Evolutionary conservation across 2,888 invertebrate genomes (phyloP).

Genomic region (Ophion slaviceki): DNA sequence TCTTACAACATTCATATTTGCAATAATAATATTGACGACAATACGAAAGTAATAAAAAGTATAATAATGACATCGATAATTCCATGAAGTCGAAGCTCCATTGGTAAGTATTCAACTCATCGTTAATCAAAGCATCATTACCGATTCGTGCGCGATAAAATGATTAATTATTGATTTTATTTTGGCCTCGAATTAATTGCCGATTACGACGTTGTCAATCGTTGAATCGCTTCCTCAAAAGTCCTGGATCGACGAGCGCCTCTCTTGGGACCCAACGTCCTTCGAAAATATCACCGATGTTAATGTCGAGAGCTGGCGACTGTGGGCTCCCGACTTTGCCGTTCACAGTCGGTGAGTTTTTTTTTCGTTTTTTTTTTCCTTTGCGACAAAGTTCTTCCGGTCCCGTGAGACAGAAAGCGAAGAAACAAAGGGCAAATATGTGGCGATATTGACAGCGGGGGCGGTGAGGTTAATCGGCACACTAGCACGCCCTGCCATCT

Average conservation of each 20-base stretch:
- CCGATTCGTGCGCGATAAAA: too few relatives aligned
- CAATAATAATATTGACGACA: too few relatives aligned
- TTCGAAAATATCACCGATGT: constrained; percentile 10
- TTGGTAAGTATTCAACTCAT: too few relatives aligned
- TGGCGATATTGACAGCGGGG: constrained; percentile 10
- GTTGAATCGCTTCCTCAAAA: neutral
- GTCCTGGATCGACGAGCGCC: constrained; percentile 28
- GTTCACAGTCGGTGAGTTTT: constrained; percentile 39
- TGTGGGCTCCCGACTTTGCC: constrained; percentile 14
- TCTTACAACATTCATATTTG: too few relatives aligned
- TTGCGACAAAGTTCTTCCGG: neutral
- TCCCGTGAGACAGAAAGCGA: too few relatives aligned
- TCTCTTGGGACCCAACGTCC: constrained; percentile 23
- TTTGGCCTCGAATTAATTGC: neutral
- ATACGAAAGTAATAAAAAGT: too few relatives aligned
- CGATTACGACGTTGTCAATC: neutral
- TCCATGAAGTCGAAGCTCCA: too few relatives aligned
- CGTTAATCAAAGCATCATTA: too few relatives aligned
- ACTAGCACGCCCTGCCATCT: neutral
- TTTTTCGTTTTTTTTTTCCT: constrained; percentile 1
- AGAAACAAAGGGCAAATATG: neutral
- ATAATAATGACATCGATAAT: too few relatives aligned
- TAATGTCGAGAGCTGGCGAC: neutral
- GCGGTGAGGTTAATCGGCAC: neutral
- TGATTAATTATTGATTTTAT: neutral